Conservation (phyloP, 2,797 vertebrate genomes). For the Platalea minor region DNA sequence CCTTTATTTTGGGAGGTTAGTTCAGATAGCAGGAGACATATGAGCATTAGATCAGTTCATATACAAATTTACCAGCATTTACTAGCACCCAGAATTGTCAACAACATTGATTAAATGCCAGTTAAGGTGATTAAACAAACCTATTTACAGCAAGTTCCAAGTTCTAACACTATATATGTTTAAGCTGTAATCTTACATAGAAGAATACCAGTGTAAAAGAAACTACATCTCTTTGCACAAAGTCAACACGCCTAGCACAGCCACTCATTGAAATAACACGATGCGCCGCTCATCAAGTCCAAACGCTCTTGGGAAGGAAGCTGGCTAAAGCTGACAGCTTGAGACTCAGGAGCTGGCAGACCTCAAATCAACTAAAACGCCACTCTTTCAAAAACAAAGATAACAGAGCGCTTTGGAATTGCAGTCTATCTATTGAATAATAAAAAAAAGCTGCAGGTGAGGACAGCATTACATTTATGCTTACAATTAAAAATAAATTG, state of each 20-base stretch:
- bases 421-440: background rate
- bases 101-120: background rate
- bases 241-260: background rate
- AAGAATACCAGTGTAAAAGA: background rate
- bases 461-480: background rate
- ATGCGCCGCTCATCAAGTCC: background rate
- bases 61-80: background rate
- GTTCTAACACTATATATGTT: background rate
- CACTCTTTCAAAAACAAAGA: background rate
- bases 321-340: background rate
- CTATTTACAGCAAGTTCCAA: background rate
- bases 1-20: background rate
- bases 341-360: background rate
- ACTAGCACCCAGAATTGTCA: background rate
- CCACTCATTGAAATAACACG: accelerated
- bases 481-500: background rate
- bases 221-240: background rate
- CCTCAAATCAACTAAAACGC: background rate
- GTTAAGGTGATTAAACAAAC: background rate
- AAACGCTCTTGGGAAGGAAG: background rate
- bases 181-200: background rate
- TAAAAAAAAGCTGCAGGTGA: background rate
- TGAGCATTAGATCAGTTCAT: background rate
- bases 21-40: background rate
- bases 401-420: background rate